phyloP scores from a whole-genome alignment of 2,888 invertebrate genomes.

The Cephalotes varians region DNA sequence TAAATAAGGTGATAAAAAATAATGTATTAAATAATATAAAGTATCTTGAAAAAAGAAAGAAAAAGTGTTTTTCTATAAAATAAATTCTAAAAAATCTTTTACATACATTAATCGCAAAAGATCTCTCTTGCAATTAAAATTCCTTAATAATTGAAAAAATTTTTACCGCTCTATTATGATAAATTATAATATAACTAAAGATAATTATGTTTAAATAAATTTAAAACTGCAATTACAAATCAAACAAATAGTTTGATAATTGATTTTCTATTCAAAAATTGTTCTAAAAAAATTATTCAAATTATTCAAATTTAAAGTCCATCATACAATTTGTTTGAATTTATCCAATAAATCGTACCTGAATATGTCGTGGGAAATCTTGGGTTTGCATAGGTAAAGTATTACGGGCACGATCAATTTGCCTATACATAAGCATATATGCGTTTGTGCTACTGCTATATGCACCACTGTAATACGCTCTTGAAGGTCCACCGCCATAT shows the following conservation, averaged over 20 bases:
- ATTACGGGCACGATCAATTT: conserved; percentile 89
- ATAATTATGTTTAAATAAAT: not conserved
- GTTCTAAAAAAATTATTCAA: too few species aligned
- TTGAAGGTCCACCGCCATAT: conserved; percentile 91
- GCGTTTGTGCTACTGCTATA: conserved; percentile 95
- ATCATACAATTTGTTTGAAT: not conserved
- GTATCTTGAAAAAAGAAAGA: not conserved
- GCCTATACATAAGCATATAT: conserved; percentile 96
- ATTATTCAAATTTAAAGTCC: not conserved
- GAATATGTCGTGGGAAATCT: conserved; percentile 92
- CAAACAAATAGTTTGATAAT: not conserved
- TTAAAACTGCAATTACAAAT: not conserved
- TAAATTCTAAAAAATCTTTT: not conserved
- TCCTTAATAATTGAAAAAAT: not conserved
- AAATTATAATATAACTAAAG: not conserved
- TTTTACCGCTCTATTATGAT: not conserved
- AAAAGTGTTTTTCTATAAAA: not conserved
- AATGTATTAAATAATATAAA: not conserved
- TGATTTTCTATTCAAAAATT: not conserved
- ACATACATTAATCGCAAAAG: not conserved
- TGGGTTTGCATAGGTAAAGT: conserved; percentile 88
- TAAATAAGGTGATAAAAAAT: conserved; percentile 9
- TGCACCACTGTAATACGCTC: conserved; percentile 90
- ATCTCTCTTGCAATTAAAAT: not conserved
- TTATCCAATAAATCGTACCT: conserved; percentile 81